Base-by-base conservation (phyloP, 1,140 invertebrate species). In the Dolichoris vasculosae region DNA sequence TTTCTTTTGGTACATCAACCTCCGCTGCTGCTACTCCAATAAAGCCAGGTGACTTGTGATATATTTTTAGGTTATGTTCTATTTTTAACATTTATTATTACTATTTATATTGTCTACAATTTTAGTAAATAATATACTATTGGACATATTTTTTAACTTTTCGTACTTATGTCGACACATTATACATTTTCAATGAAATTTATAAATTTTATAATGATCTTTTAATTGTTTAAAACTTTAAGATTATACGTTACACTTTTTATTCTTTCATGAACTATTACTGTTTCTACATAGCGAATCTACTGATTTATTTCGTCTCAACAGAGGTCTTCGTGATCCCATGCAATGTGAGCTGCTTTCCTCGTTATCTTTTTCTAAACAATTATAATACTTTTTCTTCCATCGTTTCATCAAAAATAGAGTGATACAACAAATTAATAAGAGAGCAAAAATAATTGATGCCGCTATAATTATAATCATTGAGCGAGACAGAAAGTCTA, bases 1-100 rank as follows among this genome's bases (percentile, higher is more conserved):
- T 92, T 67, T 89, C 89, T 17, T 93, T 92, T 46, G 92, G 91
- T 67, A 85, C 89, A 15, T 88, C 90, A 6, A 89, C 88, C 0
- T 84, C 91, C 7, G 87, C 90, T 8, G 88, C 91, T 38, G 89
- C 90, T 17, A 91, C 92, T 15, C 90, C 92, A 35, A 90, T 90
- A 9, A 93, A 92, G 88, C 90, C 91, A 80, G 89, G 92, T 93
- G 86, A 90, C 86, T 85, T 30, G 38, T 23, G 46, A 8, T 23
- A 48, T 75, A 51, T 51, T 88, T 91, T 86, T 86, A 90, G 88
- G 88, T 90, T 89, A 90, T 83, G 48, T 82, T 26, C 11, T 32
- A 7, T 46, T 71, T 82, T 67, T 71, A 78, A 73, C 35, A 32
- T 67, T 67, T n/a, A n/a, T 59, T 71, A 55, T 67, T 59, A 43